Conservation (phyloP, 2,113 vertebrate genomes). For the Apaloderma vittatum region DNA sequence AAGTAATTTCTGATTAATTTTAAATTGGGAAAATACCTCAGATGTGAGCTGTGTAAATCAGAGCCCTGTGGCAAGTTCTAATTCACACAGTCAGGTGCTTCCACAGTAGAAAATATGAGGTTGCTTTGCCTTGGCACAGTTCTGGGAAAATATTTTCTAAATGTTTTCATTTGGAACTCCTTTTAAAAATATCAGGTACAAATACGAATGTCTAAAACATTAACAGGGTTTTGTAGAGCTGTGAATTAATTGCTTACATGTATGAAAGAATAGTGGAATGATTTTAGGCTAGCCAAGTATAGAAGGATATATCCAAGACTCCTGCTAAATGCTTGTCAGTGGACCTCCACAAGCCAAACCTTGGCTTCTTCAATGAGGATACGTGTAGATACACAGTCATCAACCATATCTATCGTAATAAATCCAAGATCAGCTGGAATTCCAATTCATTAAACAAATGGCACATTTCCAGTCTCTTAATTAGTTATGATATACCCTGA, state of each 20-base stretch:
- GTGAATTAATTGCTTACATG: not conserved
- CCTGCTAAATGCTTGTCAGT: not conserved
- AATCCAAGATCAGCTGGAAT: not conserved
- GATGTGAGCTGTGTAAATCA: not conserved
- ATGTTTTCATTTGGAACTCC: not conserved
- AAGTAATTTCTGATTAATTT: not conserved
- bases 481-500: not conserved
- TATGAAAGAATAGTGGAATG: not conserved
- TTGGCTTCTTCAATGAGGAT: not conserved
- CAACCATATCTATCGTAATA: not conserved
- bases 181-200: not conserved
- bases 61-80: not conserved
- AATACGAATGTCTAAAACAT: not conserved
- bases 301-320: not conserved
- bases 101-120: not conserved
- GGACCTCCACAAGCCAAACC: not conserved
- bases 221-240: not conserved
- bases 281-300: not conserved
- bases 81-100: not conserved
- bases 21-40: not conserved
- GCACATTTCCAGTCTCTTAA: not conserved
- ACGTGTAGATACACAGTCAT: not conserved
- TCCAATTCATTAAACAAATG: not conserved
- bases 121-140: not conserved
- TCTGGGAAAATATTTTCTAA: not conserved